Base-by-base conservation (phyloP, 2,797 vertebrate species). In the Nannoperca obscura region DNA sequence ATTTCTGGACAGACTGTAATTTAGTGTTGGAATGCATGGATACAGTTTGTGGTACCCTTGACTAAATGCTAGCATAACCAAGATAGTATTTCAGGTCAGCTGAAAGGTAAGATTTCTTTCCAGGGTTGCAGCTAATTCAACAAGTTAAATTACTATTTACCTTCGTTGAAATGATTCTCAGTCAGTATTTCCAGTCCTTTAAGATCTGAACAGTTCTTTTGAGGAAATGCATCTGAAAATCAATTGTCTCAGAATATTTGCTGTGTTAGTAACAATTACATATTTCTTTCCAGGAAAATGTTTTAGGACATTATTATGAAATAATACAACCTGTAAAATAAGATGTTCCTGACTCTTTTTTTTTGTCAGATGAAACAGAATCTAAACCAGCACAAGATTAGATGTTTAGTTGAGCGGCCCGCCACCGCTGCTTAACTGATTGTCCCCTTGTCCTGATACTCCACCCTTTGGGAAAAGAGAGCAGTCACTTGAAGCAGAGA, bases 401-500 rank as follows among this genome's bases (percentile, higher is more conserved):
- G 32, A 47, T 67, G 17, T 32, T 64, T 17, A 27, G 13, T 38
- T 30, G 11, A 11, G 38, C 2, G 0, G 0, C 27, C 47, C 20
- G 7, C 32, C 17, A 34, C 15, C 7, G 9, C 59, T 11, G 44
- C 5, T 61, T 3, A 40, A 12, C 32, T 13, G 36, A 27, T 60
- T 61, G 27, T 19, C 6, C 8, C 36, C 15, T 9, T 7, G 11
- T 70, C 47, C 5, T 32, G 11, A 68, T 42, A 13, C 2, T 12
- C 19, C 20, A 11, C 22, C 52, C 14, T 47, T 17, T 64, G 10
- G 7, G 15, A 27, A 13, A 53, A 59, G 36, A n/a, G 30, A 6
- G n/a, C 57, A 20, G 15, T 52, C 62, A n/a, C 27, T 20, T 52
- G 14, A 67, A 61, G 54, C 73, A 47, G 46, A 53, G 27, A 44